Conservation (phyloP, 2,113 vertebrate species). For the Microcebus tavaratra region DNA sequence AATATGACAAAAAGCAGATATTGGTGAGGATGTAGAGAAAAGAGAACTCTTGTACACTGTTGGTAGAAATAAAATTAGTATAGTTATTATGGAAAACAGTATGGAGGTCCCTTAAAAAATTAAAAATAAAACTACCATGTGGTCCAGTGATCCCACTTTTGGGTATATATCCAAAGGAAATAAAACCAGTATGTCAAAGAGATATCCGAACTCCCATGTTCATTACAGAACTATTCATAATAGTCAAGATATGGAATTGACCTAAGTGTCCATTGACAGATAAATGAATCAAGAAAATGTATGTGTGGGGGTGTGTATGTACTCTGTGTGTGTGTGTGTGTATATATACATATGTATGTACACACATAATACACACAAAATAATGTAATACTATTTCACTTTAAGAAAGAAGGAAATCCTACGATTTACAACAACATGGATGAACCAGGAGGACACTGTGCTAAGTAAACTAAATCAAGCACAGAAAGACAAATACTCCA, state of each 20-base stretch:
- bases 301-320: neutral
- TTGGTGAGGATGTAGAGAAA: neutral
- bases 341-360: neutral
- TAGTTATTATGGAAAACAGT: neutral
- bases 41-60: neutral
- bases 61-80: neutral
- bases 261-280: neutral
- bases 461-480: neutral
- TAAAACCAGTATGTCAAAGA: neutral
- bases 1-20: neutral
- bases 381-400: neutral
- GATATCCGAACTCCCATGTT: neutral
- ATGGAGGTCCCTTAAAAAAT: neutral
- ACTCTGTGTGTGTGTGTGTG: too few species aligned
- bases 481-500: neutral
- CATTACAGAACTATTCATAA: neutral
- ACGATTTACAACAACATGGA: neutral
- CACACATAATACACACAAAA: neutral
- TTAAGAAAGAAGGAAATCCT: neutral
- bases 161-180: neutral
- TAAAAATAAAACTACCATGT: neutral
- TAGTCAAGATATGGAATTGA: neutral
- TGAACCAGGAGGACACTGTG: neutral
- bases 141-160: neutral
- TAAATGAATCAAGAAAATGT: neutral